These are phyloP conservation scores for Nothoprocta pentlandii DNA, from an alignment of 2,113 vertebrate genomes.

Conservation along the genomic window DNA sequence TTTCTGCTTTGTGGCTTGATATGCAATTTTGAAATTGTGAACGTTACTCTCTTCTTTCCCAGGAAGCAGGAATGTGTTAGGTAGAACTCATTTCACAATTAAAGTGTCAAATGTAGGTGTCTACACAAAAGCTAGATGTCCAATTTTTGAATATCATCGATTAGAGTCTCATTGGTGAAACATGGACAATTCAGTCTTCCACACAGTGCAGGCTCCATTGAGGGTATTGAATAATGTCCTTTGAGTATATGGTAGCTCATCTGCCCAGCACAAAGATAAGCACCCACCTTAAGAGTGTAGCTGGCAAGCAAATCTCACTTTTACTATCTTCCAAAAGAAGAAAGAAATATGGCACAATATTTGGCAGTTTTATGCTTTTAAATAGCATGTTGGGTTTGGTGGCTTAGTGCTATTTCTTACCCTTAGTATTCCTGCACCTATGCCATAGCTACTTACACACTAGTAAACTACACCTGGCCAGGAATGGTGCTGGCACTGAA, in stretches of 20 bases:
- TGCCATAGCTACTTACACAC: neutral
- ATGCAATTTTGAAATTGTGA: neutral
- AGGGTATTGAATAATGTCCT: neutral
- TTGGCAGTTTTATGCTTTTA: neutral
- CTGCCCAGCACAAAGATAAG: neutral
- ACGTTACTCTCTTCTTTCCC: neutral
- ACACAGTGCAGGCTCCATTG: neutral
- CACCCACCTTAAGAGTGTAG: neutral
- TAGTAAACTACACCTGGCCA: neutral
- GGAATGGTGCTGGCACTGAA: neutral
- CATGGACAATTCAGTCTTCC: neutral
- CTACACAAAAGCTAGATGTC: neutral
- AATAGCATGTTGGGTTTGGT: neutral
- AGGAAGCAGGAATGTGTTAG: neutral
- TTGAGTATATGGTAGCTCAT: neutral
- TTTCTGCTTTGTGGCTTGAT: neutral
- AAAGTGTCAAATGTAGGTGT: neutral
- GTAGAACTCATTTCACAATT: neutral
- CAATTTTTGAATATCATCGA: neutral
- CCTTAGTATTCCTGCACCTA: neutral
- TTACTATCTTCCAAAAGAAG: neutral
- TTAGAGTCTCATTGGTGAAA: neutral
- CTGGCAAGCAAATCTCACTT: neutral
- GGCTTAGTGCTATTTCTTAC: neutral
- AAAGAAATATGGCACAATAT: neutral